These are phyloP conservation scores for Branchinecta lynchi DNA, from an alignment of 1,140 invertebrate genomes.

Conservation along the genomic window DNA sequence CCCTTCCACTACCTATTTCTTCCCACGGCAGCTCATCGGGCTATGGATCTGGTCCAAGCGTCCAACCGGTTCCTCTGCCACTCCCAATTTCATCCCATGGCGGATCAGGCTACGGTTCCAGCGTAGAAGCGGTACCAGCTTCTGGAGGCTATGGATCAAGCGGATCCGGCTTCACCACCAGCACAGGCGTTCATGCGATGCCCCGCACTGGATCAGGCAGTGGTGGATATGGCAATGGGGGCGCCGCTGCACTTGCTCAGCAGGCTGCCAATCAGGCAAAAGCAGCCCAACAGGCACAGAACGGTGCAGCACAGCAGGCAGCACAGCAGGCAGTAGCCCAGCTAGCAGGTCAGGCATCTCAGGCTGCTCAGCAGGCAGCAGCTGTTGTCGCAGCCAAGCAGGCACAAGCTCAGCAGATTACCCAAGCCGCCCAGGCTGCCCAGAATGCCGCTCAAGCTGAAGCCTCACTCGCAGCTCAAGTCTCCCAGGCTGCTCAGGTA, in stretches of 20 bases:
- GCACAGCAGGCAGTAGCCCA: constrained; percentile 13
- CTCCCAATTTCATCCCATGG: not conserved
- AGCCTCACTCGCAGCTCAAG: constrained; percentile 9
- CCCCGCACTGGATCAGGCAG: not conserved
- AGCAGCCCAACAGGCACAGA: not conserved
- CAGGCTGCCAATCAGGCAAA: constrained; percentile 1
- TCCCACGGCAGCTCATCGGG: constrained; percentile 14
- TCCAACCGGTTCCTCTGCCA: not conserved
- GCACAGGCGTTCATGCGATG: not conserved
- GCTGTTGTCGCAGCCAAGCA: constrained; percentile 13
- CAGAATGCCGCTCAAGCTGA: constrained; percentile 13
- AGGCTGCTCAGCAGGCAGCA: constrained; percentile 11
- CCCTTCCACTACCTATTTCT: not conserved
- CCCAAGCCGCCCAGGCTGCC: constrained; percentile 15
- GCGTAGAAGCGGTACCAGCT: not conserved
- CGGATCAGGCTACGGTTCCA: constrained; percentile 3
- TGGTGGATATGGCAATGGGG: not conserved
- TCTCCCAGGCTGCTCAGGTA: constrained; percentile 13
- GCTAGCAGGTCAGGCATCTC: constrained; percentile 13
- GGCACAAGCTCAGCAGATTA: constrained; percentile 12
- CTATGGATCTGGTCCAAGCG: constrained; percentile 10
- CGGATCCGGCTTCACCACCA: not conserved
- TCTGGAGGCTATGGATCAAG: not conserved
- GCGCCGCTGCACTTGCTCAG: constrained; percentile 13
- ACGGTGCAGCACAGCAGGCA: constrained; percentile 12